Base-by-base conservation (phyloP, 92 coral and sea anemone species). In the Heliopora coerulea region DNA sequence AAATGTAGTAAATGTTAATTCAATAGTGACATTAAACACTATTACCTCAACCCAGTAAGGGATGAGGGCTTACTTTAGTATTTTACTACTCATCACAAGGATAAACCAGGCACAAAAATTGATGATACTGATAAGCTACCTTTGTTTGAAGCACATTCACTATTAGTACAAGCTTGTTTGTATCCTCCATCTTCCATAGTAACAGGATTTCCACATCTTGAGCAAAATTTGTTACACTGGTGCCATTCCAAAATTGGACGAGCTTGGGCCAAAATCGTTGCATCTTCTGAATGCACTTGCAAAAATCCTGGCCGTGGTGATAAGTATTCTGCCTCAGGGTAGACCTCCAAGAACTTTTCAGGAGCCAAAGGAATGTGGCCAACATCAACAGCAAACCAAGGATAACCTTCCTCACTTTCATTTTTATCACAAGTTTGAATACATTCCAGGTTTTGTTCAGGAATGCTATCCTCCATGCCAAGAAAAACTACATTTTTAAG, bases 171-270 rank as follows among this genome's bases (percentile, higher is more conserved):
- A 0, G 49, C 54, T 58, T 70, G 77, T 21, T 70, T 70, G 50
- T 70, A 70, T 1, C 77, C 77, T 1, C 77, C 77, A 32, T 70
- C 77, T 1, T 70, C 77, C 77, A 54, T 31, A 13, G 48, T 49
- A 20, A 70, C 77, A 1, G 41, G 33, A 23, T 26, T 52, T 30
- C 62, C 77, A 34, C 77, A 70, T 33, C 77, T 52, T 35, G 77
- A 63, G 49, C 77, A 70, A 54, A 70, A 70, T 27, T 54, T 70
- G 49, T 54, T 52, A 31, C 30, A 52, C 48, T 54, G 62, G 24
- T 70, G 77, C 77, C 77, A 70, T 23, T 70, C 77, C 34, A 70
- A 12, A n/a, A 70, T 70, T 54, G 77, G 77, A 0, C 77, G 77
- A 15, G 77, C 77, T 54, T 70, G 77, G 24, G 77, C 77, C 48